A percentile compares a stretch with the other conserved stretches of the same genome.
Evolutionary conservation across 1,140 invertebrate species (phyloP).

Genomic region (Cydia splendana): DNA sequence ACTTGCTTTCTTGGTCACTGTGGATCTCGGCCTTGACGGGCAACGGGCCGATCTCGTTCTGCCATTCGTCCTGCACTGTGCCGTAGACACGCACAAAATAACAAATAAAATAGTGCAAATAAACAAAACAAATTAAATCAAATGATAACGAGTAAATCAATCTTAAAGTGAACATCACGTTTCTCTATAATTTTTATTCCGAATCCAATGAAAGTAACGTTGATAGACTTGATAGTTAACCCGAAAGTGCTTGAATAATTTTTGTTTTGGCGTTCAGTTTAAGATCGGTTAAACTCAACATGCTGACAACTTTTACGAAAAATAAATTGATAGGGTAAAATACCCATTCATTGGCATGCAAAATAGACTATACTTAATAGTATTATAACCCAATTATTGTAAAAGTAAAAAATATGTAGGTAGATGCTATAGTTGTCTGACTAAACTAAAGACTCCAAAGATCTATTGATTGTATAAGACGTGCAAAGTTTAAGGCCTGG

Average conservation of each 20-base stretch:
- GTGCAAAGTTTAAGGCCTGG: no score
- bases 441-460: no score
- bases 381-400: not conserved
- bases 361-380: not conserved
- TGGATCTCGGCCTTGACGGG: slow-evolving; percentile 55
- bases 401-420: no score
- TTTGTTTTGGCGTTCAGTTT: no score
- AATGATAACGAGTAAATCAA: slow-evolving; percentile 37
- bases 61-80: slow-evolving; percentile 55
- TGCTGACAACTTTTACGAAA: not conserved
- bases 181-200: no score
- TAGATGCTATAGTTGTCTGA: no score
- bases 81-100: slow-evolving; percentile 19
- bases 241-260: no score
- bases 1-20: slow-evolving; percentile 73
- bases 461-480: no score
- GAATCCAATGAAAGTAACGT: no score
- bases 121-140: slow-evolving; percentile 32
- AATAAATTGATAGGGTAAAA: not conserved
- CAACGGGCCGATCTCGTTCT: slow-evolving; percentile 34
- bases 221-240: no score
- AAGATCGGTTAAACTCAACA: no score
- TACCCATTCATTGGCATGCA: slow-evolving; percentile 7
- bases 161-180: not conserved
- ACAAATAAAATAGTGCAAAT: slow-evolving; percentile 36